A percentile compares a stretch with the other conserved stretches of the same genome.
These are phyloP conservation scores for Hemistola chrysoprasaria DNA, from an alignment of 2,888 invertebrate genomes.

Conservation along the genomic window DNA sequence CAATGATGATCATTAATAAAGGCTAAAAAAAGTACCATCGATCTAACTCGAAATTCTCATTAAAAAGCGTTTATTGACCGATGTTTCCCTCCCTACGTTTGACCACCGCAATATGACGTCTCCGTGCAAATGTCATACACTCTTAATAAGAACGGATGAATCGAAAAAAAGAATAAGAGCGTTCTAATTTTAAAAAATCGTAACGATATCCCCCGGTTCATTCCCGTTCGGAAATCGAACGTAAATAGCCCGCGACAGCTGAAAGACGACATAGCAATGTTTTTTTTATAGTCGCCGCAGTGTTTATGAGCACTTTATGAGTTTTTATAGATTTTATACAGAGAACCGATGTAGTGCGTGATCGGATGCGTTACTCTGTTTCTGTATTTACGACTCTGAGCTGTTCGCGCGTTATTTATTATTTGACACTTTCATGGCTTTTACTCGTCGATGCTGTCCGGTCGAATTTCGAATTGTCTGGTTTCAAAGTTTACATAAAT, in stretches of 20 bases:
- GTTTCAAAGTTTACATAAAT: background rate
- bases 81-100: constrained; percentile 13
- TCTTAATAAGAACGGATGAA: constrained; percentile 40
- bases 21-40: too few relatives aligned
- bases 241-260: constrained; percentile 80
- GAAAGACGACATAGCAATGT: constrained; percentile 68
- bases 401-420: constrained; percentile 29
- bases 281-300: constrained; percentile 76
- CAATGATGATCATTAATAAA: too few relatives aligned
- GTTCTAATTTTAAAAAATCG: constrained; percentile 68
- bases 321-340: constrained; percentile 78
- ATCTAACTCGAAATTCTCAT: constrained; percentile 6
- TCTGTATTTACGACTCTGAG: constrained; percentile 54
- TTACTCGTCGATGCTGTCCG: constrained; percentile 16
- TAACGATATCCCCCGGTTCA: constrained; percentile 54
- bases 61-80: constrained; percentile 20
- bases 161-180: constrained; percentile 1
- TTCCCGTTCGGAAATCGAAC: constrained; percentile 74
- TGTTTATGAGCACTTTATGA: constrained; percentile 81
- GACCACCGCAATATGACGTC: constrained; percentile 21
- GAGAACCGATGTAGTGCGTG: constrained; percentile 67
- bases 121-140: constrained; percentile 28
- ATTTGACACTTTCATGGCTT: constrained; percentile 31
- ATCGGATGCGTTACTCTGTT: constrained; percentile 67
- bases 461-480: constrained; percentile 4